Conservation (phyloP, 2,888 invertebrate species). For the Rhagophthalmus giganteus region DNA sequence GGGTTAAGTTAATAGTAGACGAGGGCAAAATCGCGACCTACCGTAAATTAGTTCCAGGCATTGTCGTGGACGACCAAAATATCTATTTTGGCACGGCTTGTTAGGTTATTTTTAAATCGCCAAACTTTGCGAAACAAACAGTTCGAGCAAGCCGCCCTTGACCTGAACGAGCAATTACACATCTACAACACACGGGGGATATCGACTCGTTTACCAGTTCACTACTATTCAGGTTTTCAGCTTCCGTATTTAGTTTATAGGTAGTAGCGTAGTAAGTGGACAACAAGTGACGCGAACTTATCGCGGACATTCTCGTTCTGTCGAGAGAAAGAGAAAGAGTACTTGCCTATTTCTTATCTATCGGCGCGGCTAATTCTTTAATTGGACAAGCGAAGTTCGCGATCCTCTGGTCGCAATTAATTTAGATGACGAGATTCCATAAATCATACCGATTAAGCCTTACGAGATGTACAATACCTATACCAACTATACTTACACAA, state of each 20-base stretch:
- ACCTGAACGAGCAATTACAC: slow-evolving; percentile 31
- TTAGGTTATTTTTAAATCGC: slow-evolving; percentile 32
- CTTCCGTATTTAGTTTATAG: slow-evolving; percentile 30
- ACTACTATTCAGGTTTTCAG: slow-evolving; percentile 30
- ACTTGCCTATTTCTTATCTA: slow-evolving; percentile 27
- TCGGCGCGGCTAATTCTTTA: slow-evolving; percentile 27
- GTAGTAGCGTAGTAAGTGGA: slow-evolving; percentile 7
- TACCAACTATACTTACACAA: no score
- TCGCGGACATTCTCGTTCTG: slow-evolving; percentile 28
- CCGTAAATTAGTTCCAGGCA: slow-evolving; percentile 29
- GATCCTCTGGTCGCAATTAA: slow-evolving; percentile 27
- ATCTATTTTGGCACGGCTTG: slow-evolving; percentile 32
- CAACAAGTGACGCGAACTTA: slow-evolving; percentile 19
- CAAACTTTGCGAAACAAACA: slow-evolving; percentile 32
- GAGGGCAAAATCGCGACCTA: slow-evolving; percentile 27
- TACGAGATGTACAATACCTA: no score
- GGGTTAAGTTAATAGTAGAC: neutral
- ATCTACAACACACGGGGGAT: slow-evolving; percentile 20
- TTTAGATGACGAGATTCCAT: slow-evolving; percentile 26
- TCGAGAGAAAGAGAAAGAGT: no score
- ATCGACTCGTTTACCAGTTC: slow-evolving; percentile 29
- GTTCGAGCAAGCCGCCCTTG: slow-evolving; percentile 28
- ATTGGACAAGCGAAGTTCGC: slow-evolving; percentile 17
- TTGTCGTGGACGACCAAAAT: slow-evolving; percentile 32
- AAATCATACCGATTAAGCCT: slow-evolving; percentile 18